Evolutionary conservation across 2,113 vertebrate species (phyloP), one percentile per base, ranked within the genome.

Genomic region (Silurus asotus): DNA sequence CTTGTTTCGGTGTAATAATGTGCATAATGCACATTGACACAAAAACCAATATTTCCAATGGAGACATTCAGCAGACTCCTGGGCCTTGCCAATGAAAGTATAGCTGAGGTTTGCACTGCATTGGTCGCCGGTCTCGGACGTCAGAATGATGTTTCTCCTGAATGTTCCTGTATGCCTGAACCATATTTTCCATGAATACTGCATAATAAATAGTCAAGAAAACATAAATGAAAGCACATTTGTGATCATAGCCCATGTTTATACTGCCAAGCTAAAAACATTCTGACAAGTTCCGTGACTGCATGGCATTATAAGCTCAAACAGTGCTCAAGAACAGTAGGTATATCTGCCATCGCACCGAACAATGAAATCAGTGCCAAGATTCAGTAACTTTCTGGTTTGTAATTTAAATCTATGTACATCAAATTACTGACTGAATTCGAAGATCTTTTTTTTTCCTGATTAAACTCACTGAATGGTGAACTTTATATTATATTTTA

Each of bases 141-240:
- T 92, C 92, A 90, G 67, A 86, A 80, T 85, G 56, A 65, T 89
- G 88, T 77, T 90, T 90, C 80, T 83, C 55, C 87, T 92, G 87
- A 85, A 92, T 88, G 90, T 92, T 85, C 77, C 76, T 86, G 56
- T 90, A 86, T 90, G 89, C 92, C 90, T 94, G 91, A 94, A 90
- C 89, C 89, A 87, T 79, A 92, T 94, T 94, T 95, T 94, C 94
- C 93, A 93, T 85, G 67, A 86, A 82, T 75, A 81, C 79, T 75
- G 78, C 65, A 86, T 86, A 81, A 86, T 81, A 81, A 90, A 87
- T 88, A 85, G 67, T 64, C 78, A 87, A 88, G 91, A 92, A 92
- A 81, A 90, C 89, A 93, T 88, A 93, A 93, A 92, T 93, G 89
- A 91, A 93, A 90, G 89, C 88, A 91, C 88, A 92, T 92, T 93